These are phyloP conservation scores for Sebastes taczanowskii DNA, from an alignment of 2,797 vertebrate genomes.

Conservation along the genomic window DNA sequence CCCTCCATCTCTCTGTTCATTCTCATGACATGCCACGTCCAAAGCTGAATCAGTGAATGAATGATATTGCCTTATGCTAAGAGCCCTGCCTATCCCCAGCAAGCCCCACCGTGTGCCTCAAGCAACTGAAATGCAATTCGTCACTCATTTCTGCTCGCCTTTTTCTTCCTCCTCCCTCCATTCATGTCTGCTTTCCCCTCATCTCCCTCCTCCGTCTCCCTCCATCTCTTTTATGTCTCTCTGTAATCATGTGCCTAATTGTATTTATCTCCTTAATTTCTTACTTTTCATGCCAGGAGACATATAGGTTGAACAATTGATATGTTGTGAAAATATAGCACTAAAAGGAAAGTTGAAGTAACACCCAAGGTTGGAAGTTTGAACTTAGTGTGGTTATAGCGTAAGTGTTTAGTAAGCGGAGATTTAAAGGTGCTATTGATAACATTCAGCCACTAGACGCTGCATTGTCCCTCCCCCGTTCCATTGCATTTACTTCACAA, in stretches of 20 bases:
- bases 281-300: background rate
- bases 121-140: conserved; percentile 27
- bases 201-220: background rate
- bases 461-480: no score
- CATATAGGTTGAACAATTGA: background rate
- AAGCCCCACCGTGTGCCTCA: background rate
- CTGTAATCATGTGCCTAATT: background rate
- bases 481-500: no score
- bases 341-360: background rate
- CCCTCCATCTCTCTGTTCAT: conserved; percentile 37
- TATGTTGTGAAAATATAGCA: background rate
- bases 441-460: no score
- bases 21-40: conserved; percentile 34
- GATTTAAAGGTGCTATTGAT: background rate
- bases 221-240: background rate
- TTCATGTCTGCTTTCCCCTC: background rate
- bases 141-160: conserved; percentile 17
- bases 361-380: background rate
- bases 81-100: conserved; percentile 7
- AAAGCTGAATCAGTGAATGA: conserved; percentile 39
- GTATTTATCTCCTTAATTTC: background rate
- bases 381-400: background rate
- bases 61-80: conserved; percentile 47
- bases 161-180: conserved; percentile 2
- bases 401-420: background rate